A percentile compares a stretch with the other conserved stretches of the same genome.
Conservation (phyloP, 2,797 vertebrate species). For the Pteropus rufus region DNA sequence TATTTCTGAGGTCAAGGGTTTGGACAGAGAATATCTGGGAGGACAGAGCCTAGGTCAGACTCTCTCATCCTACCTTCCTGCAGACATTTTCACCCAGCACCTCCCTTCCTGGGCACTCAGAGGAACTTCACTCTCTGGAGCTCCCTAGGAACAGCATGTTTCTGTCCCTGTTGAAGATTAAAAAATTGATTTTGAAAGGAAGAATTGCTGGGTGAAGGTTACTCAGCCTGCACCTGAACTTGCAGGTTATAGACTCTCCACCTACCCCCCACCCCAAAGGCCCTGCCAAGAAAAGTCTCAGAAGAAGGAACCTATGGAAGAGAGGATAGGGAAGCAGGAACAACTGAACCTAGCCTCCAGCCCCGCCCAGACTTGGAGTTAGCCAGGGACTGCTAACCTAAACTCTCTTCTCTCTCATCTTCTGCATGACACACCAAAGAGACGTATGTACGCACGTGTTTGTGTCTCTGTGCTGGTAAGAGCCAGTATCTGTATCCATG, state of each 20-base stretch:
- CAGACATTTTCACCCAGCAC: neutral
- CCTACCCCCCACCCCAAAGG: neutral
- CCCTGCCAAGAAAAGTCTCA: neutral
- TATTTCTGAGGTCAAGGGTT: neutral
- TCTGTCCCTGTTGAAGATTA: neutral
- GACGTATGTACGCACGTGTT: slow-evolving; percentile 10
- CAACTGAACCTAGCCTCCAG: neutral
- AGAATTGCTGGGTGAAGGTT: neutral
- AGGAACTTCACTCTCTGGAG: neutral
- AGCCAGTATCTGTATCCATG: neutral
- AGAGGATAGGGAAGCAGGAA: neutral
- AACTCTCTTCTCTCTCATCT: neutral
- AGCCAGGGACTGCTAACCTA: neutral
- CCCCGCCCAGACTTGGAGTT: neutral
- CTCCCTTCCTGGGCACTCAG: neutral
- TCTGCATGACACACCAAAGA: slow-evolving; percentile 55
- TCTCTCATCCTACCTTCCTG: neutral
- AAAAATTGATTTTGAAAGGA: neutral
- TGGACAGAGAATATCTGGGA: neutral
- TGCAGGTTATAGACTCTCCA: neutral
- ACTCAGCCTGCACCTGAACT: neutral
- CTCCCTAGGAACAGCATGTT: neutral
- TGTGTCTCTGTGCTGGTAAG: slow-evolving; percentile 39
- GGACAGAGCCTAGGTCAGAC: neutral
- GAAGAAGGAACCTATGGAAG: neutral